Evolutionary conservation across 2,888 invertebrate species (phyloP), one percentile per base, ranked within the genome.

Genomic region (Platycheirus albimanus): DNA sequence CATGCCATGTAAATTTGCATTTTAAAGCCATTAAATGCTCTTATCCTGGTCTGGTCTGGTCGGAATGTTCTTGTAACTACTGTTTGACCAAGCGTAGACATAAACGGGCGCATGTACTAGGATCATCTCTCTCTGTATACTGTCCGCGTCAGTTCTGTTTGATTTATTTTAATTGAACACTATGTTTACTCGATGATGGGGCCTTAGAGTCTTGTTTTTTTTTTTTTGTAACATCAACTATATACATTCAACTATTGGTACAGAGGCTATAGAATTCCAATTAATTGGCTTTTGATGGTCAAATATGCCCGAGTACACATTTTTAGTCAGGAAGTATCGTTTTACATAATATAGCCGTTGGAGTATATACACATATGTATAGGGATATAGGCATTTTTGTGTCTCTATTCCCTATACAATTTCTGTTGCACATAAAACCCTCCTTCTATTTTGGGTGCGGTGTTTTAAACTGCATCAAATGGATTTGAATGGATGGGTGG

Each of bases 221-320:
- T 54, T 70, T 19, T 66, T 58, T 47, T 47, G 36, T 64, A 64
- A 45, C 36, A 45, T 38, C 36, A 30, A 56, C 30, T 24, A 15
- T 58, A 41, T 38, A 20, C 11, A 20, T 30, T 20, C 47, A 13
- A 66, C 58, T 47, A 20, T 45, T 3, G 36, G 6, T 51, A 49
- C 1, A 41, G 24, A 20, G 52, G 66, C 41, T 76, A n/a, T n/a
- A 41, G 61, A 77, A 71, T 81, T 81, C 76, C 81, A 81, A 77
- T 81, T 81, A 81, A 81, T 81, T 76, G 81, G 76, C 76, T 77
- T 77, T 77, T 77, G 76, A 81, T 81, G 61, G 81, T 71, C 71
- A 76, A 76, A 81, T 63, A 66, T 61, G 61, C 56, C 19, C 33
- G 47, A 47, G 13, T 19, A 67, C 38, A 63, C 54, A 61, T 45